These are phyloP conservation scores for Sympetrum striolatum DNA, from an alignment of 2,888 invertebrate species.

Conservation along the genomic window DNA sequence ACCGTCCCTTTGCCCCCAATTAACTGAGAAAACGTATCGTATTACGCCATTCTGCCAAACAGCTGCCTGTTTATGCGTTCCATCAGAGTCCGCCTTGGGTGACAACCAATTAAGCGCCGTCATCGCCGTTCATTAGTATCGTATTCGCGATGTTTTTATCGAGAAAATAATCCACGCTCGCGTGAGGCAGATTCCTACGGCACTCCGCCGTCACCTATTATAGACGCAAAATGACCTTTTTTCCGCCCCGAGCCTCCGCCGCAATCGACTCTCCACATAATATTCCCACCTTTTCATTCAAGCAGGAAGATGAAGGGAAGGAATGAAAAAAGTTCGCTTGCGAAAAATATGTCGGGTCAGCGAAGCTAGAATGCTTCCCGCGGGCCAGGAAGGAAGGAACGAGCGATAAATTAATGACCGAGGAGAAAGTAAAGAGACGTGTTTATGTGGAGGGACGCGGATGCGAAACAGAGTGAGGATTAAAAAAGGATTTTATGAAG, in stretches of 20 bases:
- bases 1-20: no score
- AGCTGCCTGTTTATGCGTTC: no score
- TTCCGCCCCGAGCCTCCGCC: not conserved
- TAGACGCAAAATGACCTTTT: not conserved
- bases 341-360: not conserved
- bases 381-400: not conserved
- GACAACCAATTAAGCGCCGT: not conserved
- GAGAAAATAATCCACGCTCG: not conserved
- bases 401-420: not conserved
- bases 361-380: not conserved
- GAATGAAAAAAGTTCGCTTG: not conserved
- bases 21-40: no score
- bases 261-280: not conserved
- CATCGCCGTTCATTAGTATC: not conserved
- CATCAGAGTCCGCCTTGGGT: not conserved
- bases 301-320: not conserved
- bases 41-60: no score
- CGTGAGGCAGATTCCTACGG: not conserved
- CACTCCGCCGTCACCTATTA: not conserved
- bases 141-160: not conserved
- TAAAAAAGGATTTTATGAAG: not conserved
- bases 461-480: not conserved
- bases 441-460: not conserved
- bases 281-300: not conserved
- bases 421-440: not conserved